phyloP scores from a whole-genome alignment of 2,113 vertebrate species.

The Campylorhamphus procurvoides region DNA sequence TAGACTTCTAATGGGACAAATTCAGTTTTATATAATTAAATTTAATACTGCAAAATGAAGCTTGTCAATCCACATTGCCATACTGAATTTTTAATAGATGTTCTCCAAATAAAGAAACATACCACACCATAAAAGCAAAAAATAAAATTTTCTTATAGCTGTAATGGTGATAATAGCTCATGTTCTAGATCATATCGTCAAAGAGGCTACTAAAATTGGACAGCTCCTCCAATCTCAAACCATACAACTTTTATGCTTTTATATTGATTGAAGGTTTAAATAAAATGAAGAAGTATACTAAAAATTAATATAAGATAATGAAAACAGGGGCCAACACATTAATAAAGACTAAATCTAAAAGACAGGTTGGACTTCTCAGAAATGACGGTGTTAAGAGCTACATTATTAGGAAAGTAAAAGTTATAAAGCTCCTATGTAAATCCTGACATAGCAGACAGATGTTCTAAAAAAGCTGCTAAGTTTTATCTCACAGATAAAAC shows the following conservation, averaged over 20 bases:
- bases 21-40: slow-evolving; percentile 39
- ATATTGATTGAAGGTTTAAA: slow-evolving; percentile 53
- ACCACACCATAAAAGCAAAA: slow-evolving; percentile 21
- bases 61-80: slow-evolving; percentile 9
- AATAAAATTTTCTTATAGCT: neutral
- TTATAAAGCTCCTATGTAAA: neutral
- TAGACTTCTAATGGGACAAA: neutral
- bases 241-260: neutral
- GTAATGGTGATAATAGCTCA: slow-evolving; percentile 2
- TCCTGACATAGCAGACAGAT: neutral
- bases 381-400: neutral
- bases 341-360: slow-evolving; percentile 30
- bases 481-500: neutral
- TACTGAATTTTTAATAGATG: neutral
- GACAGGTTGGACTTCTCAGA: neutral
- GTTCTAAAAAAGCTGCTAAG: neutral
- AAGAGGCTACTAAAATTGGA: slow-evolving; percentile 23
- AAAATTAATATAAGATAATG: slow-evolving; percentile 39
- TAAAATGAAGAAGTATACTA: neutral
- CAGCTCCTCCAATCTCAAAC: neutral
- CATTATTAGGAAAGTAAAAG: neutral
- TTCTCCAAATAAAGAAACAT: slow-evolving; percentile 20
- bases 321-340: slow-evolving; percentile 14
- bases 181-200: slow-evolving; percentile 15
- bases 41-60: slow-evolving; percentile 27